These are phyloP conservation scores for Fulmarus glacialis DNA, from an alignment of 2,113 vertebrate genomes.

Conservation along the genomic window DNA sequence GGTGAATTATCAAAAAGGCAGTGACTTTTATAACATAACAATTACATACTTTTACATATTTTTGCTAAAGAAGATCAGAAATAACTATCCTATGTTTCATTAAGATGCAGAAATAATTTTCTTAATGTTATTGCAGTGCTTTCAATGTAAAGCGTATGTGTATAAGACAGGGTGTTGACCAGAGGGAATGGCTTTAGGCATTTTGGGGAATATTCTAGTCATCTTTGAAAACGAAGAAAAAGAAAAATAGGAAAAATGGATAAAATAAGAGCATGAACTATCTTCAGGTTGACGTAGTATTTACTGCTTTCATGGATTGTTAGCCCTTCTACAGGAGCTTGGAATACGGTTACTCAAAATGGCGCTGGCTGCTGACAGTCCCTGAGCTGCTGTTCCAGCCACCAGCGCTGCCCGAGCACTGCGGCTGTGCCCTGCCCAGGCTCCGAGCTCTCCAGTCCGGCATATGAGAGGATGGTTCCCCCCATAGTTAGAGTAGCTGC, in stretches of 20 bases:
- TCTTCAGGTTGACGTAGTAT: background rate
- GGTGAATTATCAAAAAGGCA: background rate
- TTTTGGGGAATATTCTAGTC: background rate
- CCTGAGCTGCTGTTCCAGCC: background rate
- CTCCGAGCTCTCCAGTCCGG: too few relatives aligned
- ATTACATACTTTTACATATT: background rate
- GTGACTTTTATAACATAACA: background rate
- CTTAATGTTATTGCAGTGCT: background rate
- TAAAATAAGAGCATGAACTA: background rate
- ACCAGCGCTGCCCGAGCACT: rapidly evolving
- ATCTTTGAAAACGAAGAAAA: background rate
- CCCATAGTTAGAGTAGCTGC: background rate
- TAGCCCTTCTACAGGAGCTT: background rate
- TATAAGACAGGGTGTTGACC: background rate
- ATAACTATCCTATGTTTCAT: background rate
- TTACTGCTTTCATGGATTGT: background rate
- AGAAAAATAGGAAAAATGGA: background rate
- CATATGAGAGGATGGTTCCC: rapidly evolving
- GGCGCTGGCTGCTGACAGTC: rapidly evolving
- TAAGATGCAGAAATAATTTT: background rate
- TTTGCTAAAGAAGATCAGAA: background rate
- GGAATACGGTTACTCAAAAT: background rate
- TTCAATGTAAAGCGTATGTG: rapidly evolving
- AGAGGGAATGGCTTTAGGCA: background rate
- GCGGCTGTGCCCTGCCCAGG: rapidly evolving